Base-by-base conservation (phyloP, 2,797 vertebrate species). In the Squalus acanthias region DNA sequence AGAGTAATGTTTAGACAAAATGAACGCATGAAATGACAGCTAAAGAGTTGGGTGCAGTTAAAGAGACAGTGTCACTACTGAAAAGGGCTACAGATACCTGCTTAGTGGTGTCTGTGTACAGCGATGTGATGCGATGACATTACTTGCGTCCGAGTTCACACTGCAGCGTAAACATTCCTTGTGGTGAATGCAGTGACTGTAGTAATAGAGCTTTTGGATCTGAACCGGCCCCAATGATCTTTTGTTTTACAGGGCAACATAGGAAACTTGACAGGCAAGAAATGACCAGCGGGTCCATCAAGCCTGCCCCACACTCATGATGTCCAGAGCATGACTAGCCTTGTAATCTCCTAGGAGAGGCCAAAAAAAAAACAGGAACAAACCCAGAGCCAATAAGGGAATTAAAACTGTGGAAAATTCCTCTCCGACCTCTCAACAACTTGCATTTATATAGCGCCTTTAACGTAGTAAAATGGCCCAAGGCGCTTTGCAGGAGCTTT, bases 1-100 rank as follows among this genome's bases (percentile, higher is more conserved):
- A 65, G 89, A 92, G 33, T 67, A 92, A 92, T 39, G n/a, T 92
- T 95, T 72, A 72, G 70, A 74, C 94, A 95, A 95, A 95, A 95
- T 26, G 46, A 74, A 72, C 1, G 94, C 69, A 95, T 72, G 13
- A 72, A 53, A 53, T 26, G 39, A 12, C 46, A 50, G 67, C 67
- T 69, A 26, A 70, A 72, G 67, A 13, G 65, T 70, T 72, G 94
- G 94, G 69, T 70, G 46, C 15, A 15, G 65, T 70, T 95, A 70
- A 74, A 95, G 46, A 29, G 39, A 29, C 26, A 39, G 67, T 26
- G 33, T 92, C 89, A 17, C 26, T 15, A 63, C 29, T 65, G 60
- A 92, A 65, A 63, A n/a, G 89, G 26, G 89, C 29, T 60, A 65
- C 33, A 3, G 33, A 92, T 13, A 24, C 17, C 46, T 85, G 46